phyloP scores from a whole-genome alignment of 2,888 invertebrate species.

The Lepidocyrtoides sp. region DNA sequence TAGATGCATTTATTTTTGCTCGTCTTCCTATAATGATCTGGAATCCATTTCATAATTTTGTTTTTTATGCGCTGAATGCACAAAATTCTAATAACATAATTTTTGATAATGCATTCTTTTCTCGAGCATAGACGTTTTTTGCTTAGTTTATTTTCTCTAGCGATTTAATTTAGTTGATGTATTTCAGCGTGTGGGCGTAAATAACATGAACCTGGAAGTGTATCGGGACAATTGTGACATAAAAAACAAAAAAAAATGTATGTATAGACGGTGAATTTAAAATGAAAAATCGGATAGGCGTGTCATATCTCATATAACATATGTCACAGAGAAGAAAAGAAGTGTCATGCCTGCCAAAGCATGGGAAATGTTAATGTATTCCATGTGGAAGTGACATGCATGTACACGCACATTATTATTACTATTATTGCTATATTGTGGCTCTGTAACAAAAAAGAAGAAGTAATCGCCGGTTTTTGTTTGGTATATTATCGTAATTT shows the following conservation, averaged over 20 bases:
- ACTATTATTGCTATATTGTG: not conserved
- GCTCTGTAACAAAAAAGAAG: not conserved
- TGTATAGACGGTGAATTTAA: conserved; percentile 65
- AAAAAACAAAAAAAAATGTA: conserved; percentile 68
- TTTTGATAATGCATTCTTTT: not conserved
- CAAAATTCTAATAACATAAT: not conserved
- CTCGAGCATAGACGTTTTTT: not conserved
- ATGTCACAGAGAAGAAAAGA: conserved; percentile 77
- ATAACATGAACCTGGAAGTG: conserved; percentile 45
- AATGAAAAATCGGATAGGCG: conserved; percentile 78
- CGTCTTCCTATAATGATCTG: not conserved
- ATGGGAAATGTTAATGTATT: conserved; percentile 79
- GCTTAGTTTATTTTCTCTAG: not conserved
- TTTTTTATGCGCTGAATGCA: not conserved
- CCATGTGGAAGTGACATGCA: conserved; percentile 70
- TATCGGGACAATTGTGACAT: conserved; percentile 55
- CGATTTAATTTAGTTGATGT: conserved; percentile 34
- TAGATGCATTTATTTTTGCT: not conserved
- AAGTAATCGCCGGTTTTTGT: conserved; percentile 13
- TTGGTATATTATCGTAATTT: not conserved
- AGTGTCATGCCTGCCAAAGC: conserved; percentile 79
- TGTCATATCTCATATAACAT: conserved; percentile 79
- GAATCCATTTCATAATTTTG: not conserved
- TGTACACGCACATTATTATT: not conserved
- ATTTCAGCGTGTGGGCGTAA: conserved; percentile 50